phyloP scores from a whole-genome alignment of 2,113 vertebrate genomes.

The Tautogolabrus adspersus region DNA sequence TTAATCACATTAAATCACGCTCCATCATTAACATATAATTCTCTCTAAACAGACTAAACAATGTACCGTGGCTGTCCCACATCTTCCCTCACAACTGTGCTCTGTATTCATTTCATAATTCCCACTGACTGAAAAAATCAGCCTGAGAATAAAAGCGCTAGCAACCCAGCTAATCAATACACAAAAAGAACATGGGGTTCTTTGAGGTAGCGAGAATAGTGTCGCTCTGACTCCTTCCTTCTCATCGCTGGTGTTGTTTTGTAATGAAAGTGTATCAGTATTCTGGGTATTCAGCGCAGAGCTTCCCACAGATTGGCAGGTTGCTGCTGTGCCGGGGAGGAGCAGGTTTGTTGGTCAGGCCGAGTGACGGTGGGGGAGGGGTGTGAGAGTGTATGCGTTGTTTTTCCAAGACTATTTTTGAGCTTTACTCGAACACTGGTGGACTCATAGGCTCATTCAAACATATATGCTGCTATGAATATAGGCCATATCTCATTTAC shows the following conservation, averaged over 20 bases:
- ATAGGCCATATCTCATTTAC: not conserved
- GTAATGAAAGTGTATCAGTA: slow-evolving; percentile 11
- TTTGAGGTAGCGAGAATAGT: slow-evolving; percentile 20
- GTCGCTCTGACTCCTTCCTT: slow-evolving; percentile 2
- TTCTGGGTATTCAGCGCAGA: slow-evolving; percentile 29
- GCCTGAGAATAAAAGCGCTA: slow-evolving; percentile 6
- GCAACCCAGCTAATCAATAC: slow-evolving; percentile 17
- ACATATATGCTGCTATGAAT: not conserved
- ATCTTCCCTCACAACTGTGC: not conserved
- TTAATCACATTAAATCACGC: slow-evolving; percentile 12
- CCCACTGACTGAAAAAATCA: not conserved
- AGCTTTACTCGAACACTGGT: slow-evolving; percentile 15
- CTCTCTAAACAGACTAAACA: not conserved
- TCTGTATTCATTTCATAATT: slow-evolving; percentile 12
- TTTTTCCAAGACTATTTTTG: slow-evolving; percentile 2
- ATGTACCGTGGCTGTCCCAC: not conserved
- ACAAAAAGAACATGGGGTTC: slow-evolving; percentile 33
- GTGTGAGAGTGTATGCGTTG: slow-evolving; percentile 15
- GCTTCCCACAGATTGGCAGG: slow-evolving; percentile 48
- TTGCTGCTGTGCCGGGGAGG: slow-evolving; percentile 36
- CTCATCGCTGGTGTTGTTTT: not conserved
- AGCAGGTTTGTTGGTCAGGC: slow-evolving; percentile 34
- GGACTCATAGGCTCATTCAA: slow-evolving; percentile 4
- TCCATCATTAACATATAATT: not conserved
- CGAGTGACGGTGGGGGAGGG: slow-evolving; percentile 16